Evolutionary conservation across 2,113 vertebrate species (phyloP).

Genomic region (Hypanus sabinus): DNA sequence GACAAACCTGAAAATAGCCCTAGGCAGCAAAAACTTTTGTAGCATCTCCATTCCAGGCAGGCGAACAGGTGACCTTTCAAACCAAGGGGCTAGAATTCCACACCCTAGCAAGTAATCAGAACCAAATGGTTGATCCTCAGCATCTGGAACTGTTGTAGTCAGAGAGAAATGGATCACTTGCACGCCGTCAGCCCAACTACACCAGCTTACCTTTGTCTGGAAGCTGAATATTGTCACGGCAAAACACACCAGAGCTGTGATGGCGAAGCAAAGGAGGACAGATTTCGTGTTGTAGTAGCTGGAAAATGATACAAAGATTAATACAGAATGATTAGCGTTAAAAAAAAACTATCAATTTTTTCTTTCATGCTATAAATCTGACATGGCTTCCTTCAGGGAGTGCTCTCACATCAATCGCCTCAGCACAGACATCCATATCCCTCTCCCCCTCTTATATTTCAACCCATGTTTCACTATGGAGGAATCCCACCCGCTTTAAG

Average conservation of each 20-base stretch:
- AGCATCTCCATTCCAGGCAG: not conserved
- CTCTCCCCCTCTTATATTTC: not conserved
- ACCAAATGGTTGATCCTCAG: too few relatives aligned
- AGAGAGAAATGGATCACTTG: not conserved
- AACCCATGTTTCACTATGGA: not conserved
- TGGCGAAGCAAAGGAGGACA: constrained; percentile 80
- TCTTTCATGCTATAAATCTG: not conserved
- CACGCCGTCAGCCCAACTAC: not conserved
- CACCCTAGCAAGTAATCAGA: too few relatives aligned
- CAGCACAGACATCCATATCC: not conserved
- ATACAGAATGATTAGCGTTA: not conserved
- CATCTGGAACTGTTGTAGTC: too few relatives aligned
- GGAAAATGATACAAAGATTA: constrained; percentile 36
- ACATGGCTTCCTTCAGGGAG: not conserved
- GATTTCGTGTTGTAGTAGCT: constrained; percentile 89
- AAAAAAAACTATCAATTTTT: too few relatives aligned
- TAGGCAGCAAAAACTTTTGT: not conserved
- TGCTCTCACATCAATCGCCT: not conserved
- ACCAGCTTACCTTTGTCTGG: constrained; percentile 75
- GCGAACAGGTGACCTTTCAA: not conserved
- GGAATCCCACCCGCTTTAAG: not conserved
- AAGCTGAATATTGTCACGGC: constrained; percentile 82
- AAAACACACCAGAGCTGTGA: constrained; percentile 80
- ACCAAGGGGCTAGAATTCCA: not conserved
- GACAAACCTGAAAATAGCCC: not conserved